These are phyloP conservation scores for Dynastes hyllus DNA, from an alignment of 2,888 invertebrate species.

Conservation along the genomic window DNA sequence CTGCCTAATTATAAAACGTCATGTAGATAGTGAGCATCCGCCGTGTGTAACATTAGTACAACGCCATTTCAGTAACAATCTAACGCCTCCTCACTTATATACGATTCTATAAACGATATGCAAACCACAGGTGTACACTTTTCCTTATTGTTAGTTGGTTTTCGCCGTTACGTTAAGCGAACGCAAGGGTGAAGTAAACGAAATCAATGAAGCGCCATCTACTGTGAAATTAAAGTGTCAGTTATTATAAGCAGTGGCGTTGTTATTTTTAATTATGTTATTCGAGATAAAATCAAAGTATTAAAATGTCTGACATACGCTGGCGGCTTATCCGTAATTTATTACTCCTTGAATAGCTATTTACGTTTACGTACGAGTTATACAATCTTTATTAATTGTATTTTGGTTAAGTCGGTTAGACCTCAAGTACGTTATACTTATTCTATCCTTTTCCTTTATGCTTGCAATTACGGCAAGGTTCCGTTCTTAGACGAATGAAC, in stretches of 20 bases:
- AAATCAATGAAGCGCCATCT: conserved; percentile 47
- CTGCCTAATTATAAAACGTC: no score
- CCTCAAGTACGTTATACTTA: background rate
- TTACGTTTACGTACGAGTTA: conserved; percentile 49
- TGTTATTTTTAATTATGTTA: conserved; percentile 57
- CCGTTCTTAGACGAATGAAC: background rate
- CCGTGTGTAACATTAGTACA: no score
- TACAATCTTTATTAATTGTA: conserved; percentile 53
- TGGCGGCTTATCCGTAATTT: conserved; percentile 53
- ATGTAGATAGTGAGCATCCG: no score
- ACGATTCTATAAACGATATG: no score
- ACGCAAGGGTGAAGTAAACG: conserved; percentile 4
- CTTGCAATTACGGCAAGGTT: background rate
- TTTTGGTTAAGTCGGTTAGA: conserved; percentile 26
- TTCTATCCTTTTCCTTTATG: background rate
- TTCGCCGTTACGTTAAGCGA: background rate
- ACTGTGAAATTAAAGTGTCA: conserved; percentile 53
- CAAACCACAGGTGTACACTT: no score
- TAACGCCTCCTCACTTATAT: no score
- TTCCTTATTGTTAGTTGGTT: background rate
- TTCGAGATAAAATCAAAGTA: conserved; percentile 55
- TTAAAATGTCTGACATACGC: conserved; percentile 55
- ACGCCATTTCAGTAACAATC: no score
- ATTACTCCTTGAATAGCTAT: conserved; percentile 52
- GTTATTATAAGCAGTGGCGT: conserved; percentile 52